These are phyloP conservation scores for Cheilosia urbana DNA, from an alignment of 2,888 invertebrate species.

Conservation along the genomic window DNA sequence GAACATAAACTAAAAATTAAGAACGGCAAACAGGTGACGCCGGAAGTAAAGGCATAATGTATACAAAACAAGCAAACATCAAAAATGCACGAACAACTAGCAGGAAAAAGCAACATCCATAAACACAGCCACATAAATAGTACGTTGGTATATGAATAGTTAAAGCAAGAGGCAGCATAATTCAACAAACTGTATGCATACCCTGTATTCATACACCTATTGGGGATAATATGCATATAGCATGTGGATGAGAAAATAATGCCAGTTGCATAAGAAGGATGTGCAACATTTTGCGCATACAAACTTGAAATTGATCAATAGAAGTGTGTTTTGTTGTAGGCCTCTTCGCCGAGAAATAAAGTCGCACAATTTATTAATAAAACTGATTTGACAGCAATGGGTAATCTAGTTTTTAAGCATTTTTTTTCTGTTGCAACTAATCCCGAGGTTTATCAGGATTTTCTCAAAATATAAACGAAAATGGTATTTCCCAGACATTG, in stretches of 20 bases:
- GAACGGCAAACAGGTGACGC: constrained; percentile 22
- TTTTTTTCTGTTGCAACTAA: too few relatives aligned
- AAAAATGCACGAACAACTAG: constrained; percentile 6
- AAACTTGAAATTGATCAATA: constrained; percentile 14
- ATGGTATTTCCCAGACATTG: too few relatives aligned
- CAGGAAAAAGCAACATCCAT: constrained; percentile 1
- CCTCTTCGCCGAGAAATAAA: not conserved
- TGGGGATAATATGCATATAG: not conserved
- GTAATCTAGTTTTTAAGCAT: too few relatives aligned
- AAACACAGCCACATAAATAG: not conserved
- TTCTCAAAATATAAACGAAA: too few relatives aligned
- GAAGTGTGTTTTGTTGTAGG: not conserved
- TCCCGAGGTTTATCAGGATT: too few relatives aligned
- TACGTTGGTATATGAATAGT: too few relatives aligned
- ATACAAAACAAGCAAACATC: constrained; percentile 11
- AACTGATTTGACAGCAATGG: not conserved
- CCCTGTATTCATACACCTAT: not conserved
- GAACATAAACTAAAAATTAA: not conserved
- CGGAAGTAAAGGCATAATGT: constrained; percentile 17
- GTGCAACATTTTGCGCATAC: constrained; percentile 18
- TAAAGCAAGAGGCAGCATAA: not conserved
- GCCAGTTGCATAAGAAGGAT: constrained; percentile 36
- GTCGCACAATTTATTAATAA: not conserved
- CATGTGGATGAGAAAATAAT: constrained; percentile 8
- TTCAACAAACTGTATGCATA: constrained; percentile 2